A percentile compares a stretch with the other conserved stretches of the same genome.
Conservation (phyloP, 1,140 invertebrate genomes). For the Helicoverpa armigera region DNA sequence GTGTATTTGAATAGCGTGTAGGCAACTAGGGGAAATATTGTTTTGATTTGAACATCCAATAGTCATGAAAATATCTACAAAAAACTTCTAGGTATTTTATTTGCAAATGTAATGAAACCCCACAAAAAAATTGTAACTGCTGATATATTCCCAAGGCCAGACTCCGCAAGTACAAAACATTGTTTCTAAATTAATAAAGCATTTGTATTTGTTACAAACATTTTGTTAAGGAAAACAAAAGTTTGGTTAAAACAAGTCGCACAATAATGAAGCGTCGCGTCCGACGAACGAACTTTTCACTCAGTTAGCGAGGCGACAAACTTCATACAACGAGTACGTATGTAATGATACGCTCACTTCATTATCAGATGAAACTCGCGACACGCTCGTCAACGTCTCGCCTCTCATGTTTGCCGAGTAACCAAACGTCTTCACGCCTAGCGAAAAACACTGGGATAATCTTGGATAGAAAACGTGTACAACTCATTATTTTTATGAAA, state of each 20-base stretch:
- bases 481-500: neutral
- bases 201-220: constrained; percentile 26
- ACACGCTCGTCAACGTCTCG: constrained; percentile 29
- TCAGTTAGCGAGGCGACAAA: neutral
- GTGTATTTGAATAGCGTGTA: no score
- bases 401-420: constrained; percentile 1
- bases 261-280: constrained; percentile 18
- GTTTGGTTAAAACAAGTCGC: constrained; percentile 23
- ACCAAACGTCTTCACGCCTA: neutral
- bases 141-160: neutral
- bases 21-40: no score
- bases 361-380: constrained; percentile 24
- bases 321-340: neutral
- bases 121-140: neutral
- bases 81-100: neutral
- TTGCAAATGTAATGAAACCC: neutral
- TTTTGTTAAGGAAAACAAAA: constrained; percentile 25
- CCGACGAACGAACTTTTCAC: constrained; percentile 18
- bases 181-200: constrained; percentile 34
- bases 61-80: neutral
- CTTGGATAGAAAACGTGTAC: neutral
- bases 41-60: neutral
- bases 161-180: neutral
- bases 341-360: constrained; percentile 28
- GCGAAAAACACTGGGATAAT: neutral